Conservation (phyloP, 2,113 vertebrate species). For the Sebastes fasciatus region DNA sequence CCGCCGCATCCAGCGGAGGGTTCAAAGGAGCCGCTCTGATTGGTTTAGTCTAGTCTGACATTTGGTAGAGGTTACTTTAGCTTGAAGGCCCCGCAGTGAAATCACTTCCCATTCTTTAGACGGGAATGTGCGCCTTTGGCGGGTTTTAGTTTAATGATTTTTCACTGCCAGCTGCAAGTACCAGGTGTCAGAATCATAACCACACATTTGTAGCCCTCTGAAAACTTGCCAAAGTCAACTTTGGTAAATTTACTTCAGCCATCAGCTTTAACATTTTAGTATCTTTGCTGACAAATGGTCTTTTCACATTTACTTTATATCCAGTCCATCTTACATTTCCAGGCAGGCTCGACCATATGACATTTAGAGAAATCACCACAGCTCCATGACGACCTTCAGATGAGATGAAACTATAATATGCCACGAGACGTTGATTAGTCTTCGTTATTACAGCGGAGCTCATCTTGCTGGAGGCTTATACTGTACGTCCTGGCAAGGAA, state of each 20-base stretch:
- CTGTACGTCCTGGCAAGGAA: conserved; percentile 37
- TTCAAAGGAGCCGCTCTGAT: conserved; percentile 58
- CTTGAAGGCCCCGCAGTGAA: conserved; percentile 13
- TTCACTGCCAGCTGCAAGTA: neutral
- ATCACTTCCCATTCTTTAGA: conserved; percentile 50
- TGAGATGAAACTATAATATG: conserved; percentile 39
- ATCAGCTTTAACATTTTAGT: neutral
- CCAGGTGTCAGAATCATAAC: conserved; percentile 12
- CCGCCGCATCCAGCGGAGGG: conserved; percentile 15
- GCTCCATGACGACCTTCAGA: conserved; percentile 13
- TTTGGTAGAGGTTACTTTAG: conserved; percentile 53
- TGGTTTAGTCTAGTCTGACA: conserved; percentile 64
- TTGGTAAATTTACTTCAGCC: neutral
- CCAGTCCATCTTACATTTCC: conserved; percentile 18
- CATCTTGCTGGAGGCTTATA: conserved; percentile 45
- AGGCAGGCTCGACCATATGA: conserved; percentile 17
- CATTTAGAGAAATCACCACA: conserved; percentile 38
- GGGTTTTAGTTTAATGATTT: conserved; percentile 13
- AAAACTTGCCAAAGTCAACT: conserved; percentile 18
- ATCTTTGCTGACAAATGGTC: conserved; percentile 12
- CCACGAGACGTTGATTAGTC: conserved; percentile 55
- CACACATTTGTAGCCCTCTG: neutral
- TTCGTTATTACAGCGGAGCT: conserved; percentile 24
- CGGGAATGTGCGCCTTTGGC: neutral
- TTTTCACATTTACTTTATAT: neutral